Evolutionary conservation across 53 echinoderm and acorn worm species (phyloP).

Genomic region (Glandiceps talaboti): DNA sequence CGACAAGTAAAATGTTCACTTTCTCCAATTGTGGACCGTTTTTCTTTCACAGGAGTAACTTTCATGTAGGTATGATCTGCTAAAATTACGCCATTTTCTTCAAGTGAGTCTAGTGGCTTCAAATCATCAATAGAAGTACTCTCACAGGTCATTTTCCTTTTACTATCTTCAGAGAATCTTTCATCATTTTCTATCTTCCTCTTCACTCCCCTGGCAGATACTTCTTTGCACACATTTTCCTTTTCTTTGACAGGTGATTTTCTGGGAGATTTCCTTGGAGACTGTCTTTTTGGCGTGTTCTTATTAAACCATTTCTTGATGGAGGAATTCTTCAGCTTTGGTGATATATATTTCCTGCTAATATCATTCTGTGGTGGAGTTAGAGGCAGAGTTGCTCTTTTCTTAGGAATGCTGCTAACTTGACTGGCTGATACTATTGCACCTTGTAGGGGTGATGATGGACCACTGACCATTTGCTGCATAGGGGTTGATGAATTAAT

Average conservation of each 20-base stretch:
- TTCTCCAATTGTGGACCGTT: too few species aligned
- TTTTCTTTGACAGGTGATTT: background rate
- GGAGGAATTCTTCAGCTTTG: background rate
- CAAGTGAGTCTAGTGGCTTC: background rate
- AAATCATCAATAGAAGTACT: background rate
- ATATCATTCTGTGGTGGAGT: background rate
- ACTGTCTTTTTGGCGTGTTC: background rate
- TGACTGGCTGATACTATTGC: background rate
- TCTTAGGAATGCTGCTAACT: background rate
- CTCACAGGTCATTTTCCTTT: background rate
- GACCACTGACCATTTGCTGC: background rate
- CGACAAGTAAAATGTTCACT: background rate
- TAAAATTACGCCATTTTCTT: background rate
- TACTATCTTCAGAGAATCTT: background rate
- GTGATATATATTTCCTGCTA: background rate
- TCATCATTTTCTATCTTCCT: background rate
- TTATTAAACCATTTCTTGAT: background rate
- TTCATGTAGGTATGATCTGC: background rate
- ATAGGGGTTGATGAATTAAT: too few species aligned
- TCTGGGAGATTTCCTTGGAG: background rate
- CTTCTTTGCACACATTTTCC: background rate
- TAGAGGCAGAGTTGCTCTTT: background rate
- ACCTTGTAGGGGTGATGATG: background rate
- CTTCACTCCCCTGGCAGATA: background rate
- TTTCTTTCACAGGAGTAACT: background rate